Base-by-base conservation (phyloP, 2,113 vertebrate genomes). In the Pardalotus punctatus region DNA sequence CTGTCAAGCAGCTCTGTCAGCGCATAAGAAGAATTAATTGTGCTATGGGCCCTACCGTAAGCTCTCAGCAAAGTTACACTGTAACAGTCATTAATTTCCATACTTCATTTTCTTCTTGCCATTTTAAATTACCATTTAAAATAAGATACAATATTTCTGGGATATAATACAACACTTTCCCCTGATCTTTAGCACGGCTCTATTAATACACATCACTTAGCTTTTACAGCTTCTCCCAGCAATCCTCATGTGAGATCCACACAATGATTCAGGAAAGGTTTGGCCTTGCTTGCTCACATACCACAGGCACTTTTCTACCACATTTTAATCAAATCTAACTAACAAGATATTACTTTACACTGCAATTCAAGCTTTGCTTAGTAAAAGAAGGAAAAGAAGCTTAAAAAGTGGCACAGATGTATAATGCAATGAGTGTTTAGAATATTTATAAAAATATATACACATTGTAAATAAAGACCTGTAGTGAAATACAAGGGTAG, bases 31-130 rank as follows among this genome's bases (percentile, higher is more conserved):
- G 56, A 94, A 94, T 90, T 82, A 96, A 95, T 76, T 38, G 40
- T 57, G 28, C 56, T 43, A 42, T 2, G 0, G 3, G 80, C 50
- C 45, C 79, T 19, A 47, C 33, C 0, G 0, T 31, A 86, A 51
- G 71, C 76, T 78, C 54, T 51, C 5, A 5, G 66, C 73, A 90
- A 92, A 93, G 36, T 85, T 91, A 88, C 28, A 38, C 42, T 82
- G 81, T 69, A 93, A 76, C 62, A 95, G 72, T 83, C 48, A 91
- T 94, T 94, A 62, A 94, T 96, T 93, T 94, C 51, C 71, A 69
- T 53, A 58, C 36, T 90, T 86, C 57, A 71, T 81, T 92, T 90
- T 94, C 76, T 96, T 94, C 88, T 90, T 88, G 64, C 54, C 38
- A 73, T 69, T 96, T 86, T 53, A 90, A 90, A 90, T 86, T 42